These are phyloP conservation scores for Zosterops lateralis DNA, from an alignment of 2,113 vertebrate species.

Conservation along the genomic window DNA sequence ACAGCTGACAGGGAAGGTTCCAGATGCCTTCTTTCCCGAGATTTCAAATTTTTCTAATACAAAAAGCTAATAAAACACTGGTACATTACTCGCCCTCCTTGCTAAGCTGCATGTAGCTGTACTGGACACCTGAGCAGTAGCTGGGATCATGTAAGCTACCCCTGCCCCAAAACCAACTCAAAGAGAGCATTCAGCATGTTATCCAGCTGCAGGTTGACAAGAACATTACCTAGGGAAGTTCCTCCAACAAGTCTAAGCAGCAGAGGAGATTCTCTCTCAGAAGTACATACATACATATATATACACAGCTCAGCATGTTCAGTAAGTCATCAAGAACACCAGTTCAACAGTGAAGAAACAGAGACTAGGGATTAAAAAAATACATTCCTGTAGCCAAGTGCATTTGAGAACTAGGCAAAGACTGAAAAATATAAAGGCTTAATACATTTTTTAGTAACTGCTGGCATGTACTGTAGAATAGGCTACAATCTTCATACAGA, in stretches of 20 bases:
- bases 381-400: not conserved
- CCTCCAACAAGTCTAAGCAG: not conserved
- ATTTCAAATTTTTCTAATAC: not conserved
- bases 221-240: not conserved
- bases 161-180: not conserved
- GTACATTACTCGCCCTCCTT: rapidly evolving
- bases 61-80: not conserved
- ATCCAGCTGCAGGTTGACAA: not conserved
- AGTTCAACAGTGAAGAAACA: not conserved
- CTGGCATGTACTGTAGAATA: not conserved
- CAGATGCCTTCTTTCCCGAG: not conserved
- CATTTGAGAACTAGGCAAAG: not conserved
- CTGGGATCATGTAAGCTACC: not conserved
- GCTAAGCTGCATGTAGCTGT: rapidly evolving
- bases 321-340: not conserved
- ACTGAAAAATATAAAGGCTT: not conserved
- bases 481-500: not conserved
- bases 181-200: not conserved
- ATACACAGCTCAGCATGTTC: not conserved
- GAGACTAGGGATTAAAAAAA: not conserved
- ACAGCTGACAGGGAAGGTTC: not conserved
- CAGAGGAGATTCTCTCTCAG: not conserved
- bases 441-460: not conserved
- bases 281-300: not conserved
- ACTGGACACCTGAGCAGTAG: not conserved